phyloP scores from a whole-genome alignment of 1,140 invertebrate genomes.

The Caenorhabditis brenneri region DNA sequence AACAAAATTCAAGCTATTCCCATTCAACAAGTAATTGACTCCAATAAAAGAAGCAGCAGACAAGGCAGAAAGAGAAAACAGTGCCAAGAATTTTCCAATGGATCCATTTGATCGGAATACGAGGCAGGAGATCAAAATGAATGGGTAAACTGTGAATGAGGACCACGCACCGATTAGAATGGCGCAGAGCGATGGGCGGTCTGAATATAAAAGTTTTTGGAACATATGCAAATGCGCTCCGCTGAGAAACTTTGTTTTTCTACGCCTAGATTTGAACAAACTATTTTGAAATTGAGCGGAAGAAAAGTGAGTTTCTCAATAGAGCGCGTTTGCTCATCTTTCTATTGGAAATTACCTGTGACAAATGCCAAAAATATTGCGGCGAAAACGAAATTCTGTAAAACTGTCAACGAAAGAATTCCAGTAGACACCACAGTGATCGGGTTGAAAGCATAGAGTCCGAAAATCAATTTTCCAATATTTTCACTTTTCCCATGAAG shows the following conservation, averaged over 20 bases:
- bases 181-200: conserved; percentile 51
- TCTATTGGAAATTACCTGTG: conserved; percentile 76
- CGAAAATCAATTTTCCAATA: conserved; percentile 71
- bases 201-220: conserved; percentile 49
- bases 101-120: neutral
- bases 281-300: too few relatives aligned
- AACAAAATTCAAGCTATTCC: conserved; percentile 56
- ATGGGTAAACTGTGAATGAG: conserved; percentile 41
- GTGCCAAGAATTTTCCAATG: neutral
- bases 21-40: conserved; percentile 31
- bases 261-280: too few relatives aligned
- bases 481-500: neutral
- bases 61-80: neutral
- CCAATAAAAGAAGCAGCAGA: neutral
- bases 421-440: conserved; percentile 87
- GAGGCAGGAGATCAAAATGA: neutral
- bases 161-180: conserved; percentile 46
- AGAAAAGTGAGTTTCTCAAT: too few relatives aligned
- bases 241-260: too few relatives aligned
- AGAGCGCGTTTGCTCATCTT: too few relatives aligned
- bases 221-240: too few relatives aligned
- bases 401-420: conserved; percentile 86
- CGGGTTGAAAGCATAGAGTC: conserved; percentile 88
- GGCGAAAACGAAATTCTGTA: conserved; percentile 84
- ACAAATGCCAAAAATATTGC: conserved; percentile 77